Percentiles rank a stretch among this genome's conserved stretches.
Conservation (phyloP, 1,140 invertebrate species). For the Anastatus disparis region DNA sequence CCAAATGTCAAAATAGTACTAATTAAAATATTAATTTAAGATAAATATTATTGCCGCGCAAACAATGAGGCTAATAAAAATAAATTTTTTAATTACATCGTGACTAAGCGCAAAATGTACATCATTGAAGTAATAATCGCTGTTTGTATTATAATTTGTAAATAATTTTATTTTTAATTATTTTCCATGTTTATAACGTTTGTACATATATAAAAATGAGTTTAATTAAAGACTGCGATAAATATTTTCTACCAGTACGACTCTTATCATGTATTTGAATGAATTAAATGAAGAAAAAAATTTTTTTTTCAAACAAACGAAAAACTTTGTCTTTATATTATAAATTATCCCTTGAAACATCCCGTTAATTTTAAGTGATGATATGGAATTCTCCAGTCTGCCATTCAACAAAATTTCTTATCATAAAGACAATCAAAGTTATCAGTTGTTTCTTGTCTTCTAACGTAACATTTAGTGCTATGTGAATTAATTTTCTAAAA, state of each 20-base stretch:
- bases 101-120: too few relatives aligned
- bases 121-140: not conserved
- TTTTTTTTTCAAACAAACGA: not conserved
- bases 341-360: slow-evolving; percentile 6
- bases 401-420: not conserved
- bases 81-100: too few relatives aligned
- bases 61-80: too few relatives aligned
- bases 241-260: not conserved
- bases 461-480: too few relatives aligned
- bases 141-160: not conserved
- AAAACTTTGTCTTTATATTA: not conserved
- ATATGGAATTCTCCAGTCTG: too few relatives aligned
- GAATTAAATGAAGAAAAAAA: slow-evolving; percentile 10
- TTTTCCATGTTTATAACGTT: not conserved
- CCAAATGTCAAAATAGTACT: too few relatives aligned
- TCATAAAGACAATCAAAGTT: not conserved
- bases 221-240: slow-evolving; percentile 5
- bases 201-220: not conserved
- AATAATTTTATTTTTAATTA: not conserved
- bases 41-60: too few relatives aligned
- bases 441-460: not conserved
- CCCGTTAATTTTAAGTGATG: not conserved
- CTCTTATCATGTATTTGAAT: not conserved
- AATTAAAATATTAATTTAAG: too few relatives aligned
- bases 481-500: too few relatives aligned